Conservation (phyloP, 1,140 invertebrate genomes). For the Drosophila trapezifrons region DNA sequence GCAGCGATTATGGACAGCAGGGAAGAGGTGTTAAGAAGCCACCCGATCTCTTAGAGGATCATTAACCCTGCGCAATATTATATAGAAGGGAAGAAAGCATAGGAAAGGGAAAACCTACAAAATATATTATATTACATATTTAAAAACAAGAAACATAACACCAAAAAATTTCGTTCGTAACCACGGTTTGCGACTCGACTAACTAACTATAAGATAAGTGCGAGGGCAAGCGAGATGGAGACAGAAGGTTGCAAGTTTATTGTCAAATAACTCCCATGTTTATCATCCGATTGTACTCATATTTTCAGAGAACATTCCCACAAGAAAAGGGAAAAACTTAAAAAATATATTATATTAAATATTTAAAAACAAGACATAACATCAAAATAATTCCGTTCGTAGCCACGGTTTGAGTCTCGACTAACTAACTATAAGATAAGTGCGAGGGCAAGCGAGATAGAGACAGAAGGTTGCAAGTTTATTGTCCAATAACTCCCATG, state of each 20-base stretch:
- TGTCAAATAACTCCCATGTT: too few species aligned
- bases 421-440: neutral
- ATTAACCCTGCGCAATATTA: neutral
- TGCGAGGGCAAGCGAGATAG: neutral
- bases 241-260: too few species aligned
- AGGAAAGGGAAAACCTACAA: neutral
- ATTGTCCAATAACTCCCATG: too few species aligned
- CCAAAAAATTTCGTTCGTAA: too few species aligned
- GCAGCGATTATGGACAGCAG: conserved; percentile 40
- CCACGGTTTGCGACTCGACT: neutral
- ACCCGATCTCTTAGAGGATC: neutral
- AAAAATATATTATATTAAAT: neutral
- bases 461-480: too few species aligned
- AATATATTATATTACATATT: neutral
- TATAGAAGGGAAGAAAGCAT: neutral
- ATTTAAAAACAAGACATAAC: neutral
- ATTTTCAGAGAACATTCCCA: neutral
- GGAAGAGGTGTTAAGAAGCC: conserved; percentile 6
- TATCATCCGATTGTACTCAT: neutral
- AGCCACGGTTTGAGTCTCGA: neutral
- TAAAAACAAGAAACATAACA: neutral
- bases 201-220: neutral
- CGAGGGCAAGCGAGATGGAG: neutral
- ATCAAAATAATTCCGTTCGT: too few species aligned
- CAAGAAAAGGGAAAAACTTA: neutral